These are phyloP conservation scores for Drosophila hamatofila DNA, from an alignment of 2,888 invertebrate genomes.

Conservation along the genomic window DNA sequence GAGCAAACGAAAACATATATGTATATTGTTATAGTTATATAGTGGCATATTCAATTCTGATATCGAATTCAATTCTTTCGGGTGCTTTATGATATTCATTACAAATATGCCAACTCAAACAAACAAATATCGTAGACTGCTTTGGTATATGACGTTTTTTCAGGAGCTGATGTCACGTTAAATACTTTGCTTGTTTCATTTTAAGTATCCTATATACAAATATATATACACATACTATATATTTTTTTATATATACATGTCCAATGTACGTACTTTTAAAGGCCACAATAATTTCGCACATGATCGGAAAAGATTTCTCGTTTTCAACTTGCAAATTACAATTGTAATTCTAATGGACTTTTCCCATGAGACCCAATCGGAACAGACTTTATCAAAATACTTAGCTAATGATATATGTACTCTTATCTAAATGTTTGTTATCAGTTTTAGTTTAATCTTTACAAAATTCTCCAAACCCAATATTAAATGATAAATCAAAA, in stretches of 20 bases:
- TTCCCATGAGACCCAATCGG: slow-evolving; percentile 5
- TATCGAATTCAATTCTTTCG: slow-evolving; percentile 6
- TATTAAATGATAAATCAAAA: not conserved
- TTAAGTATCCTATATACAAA: slow-evolving; percentile 38
- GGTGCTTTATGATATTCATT: slow-evolving; percentile 6
- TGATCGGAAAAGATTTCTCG: slow-evolving; percentile 4
- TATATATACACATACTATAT: slow-evolving; percentile 37
- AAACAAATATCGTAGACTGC: slow-evolving; percentile 56
- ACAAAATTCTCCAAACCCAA: slow-evolving; percentile 26
- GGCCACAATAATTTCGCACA: slow-evolving; percentile 56
- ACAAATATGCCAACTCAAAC: slow-evolving; percentile 29
- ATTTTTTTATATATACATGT: slow-evolving; percentile 44
- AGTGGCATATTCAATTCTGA: slow-evolving; percentile 43
- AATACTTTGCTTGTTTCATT: slow-evolving; percentile 51
- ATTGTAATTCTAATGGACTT: slow-evolving; percentile 7
- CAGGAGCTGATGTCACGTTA: slow-evolving; percentile 26
- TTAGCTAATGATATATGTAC: slow-evolving; percentile 21
- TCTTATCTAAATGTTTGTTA: slow-evolving; percentile 23
- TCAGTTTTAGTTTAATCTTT: slow-evolving; percentile 23
- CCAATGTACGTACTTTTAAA: slow-evolving; percentile 44
- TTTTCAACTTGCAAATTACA: slow-evolving; percentile 13
- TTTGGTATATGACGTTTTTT: slow-evolving; percentile 42
- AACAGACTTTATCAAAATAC: not conserved
- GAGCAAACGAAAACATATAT: slow-evolving; percentile 29
- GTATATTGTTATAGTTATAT: slow-evolving; percentile 48